Base-by-base conservation (phyloP, 2,113 vertebrate species). In the Taxidea taxus region DNA sequence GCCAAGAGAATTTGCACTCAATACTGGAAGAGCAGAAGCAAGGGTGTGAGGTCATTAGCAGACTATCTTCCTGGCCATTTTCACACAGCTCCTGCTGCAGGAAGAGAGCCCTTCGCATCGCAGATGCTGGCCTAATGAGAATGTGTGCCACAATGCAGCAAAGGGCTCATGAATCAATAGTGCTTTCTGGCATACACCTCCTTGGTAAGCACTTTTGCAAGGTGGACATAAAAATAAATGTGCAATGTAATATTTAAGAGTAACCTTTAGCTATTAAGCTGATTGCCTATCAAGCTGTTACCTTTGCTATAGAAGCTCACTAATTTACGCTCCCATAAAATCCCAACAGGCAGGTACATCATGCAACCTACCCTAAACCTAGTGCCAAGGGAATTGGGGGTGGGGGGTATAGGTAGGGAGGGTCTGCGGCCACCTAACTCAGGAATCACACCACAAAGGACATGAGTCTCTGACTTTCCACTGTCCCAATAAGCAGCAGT, bases 171-270 rank as follows among this genome's bases (percentile, higher is more conserved):
- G 23, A 96, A 96, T 98, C 97, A 97, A 96, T 97, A 95, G 60
- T 42, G 37, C n/a, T 97, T 95, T 93, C 91, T 97, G 96, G 92
- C 68, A 88, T 18, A 51, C 4, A 60, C 85, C 70, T 94, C 62
- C 80, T 94, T 86, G 20, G 23, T 90, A 97, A 97, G 96, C 87
- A 95, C 92, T 97, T 97, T 54, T 96, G 64, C 72, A 83, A 77
- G 84, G 77, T 90, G 25, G 72, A 95, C 94, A 95, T 94, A 97
- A 97, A 97, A 96, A 97, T 96, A 95, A 97, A 97, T 97, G 89
- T 97, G 77, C 94, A 95, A 92, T 96, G 92, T 96, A 95, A 97
- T 96, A 93, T 93, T 97, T 91, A 97, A 97, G 68, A 94, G 70
- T 93, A 96, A 95, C 84, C 83, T 97, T 88, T 90, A 95, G 91